Conservation (phyloP, 2,797 vertebrate genomes). For the Arremon aurantiirostris region DNA sequence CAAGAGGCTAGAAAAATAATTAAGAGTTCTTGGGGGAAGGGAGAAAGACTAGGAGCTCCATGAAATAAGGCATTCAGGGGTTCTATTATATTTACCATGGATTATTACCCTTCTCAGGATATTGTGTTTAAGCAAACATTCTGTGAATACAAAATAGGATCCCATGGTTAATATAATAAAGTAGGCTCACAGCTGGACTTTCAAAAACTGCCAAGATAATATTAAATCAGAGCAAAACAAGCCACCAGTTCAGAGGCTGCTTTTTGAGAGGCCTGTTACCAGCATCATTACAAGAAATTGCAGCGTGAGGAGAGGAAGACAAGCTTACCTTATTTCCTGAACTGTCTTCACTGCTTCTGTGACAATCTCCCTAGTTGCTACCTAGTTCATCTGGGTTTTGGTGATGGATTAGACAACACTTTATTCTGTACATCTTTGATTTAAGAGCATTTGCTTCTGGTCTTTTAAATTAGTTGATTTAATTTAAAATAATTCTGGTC, state of each 20-base stretch:
- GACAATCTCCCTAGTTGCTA: background rate
- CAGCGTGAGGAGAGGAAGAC: accelerated
- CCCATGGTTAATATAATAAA: background rate
- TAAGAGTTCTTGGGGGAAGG: background rate
- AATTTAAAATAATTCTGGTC: background rate
- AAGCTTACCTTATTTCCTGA: background rate
- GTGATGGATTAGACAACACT: background rate
- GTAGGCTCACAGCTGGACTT: background rate
- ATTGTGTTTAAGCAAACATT: constrained; percentile 5
- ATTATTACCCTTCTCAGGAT: constrained; percentile 29
- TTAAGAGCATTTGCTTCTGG: background rate
- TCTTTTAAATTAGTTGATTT: background rate
- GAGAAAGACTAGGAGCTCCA: background rate
- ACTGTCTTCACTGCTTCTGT: background rate
- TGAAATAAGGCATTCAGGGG: background rate
- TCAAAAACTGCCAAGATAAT: background rate
- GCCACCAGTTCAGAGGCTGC: background rate
- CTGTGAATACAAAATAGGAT: constrained; percentile 17
- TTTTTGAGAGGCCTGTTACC: background rate
- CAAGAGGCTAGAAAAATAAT: constrained; percentile 11
- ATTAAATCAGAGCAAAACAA: background rate
- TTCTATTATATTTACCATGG: background rate
- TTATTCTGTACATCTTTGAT: background rate
- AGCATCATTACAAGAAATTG: background rate
- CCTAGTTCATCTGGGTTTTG: background rate